Percentiles rank a stretch among this genome's conserved stretches.
phyloP scores from a whole-genome alignment of 2,797 vertebrate genomes.

The Phrynocephalus vlangalii region DNA sequence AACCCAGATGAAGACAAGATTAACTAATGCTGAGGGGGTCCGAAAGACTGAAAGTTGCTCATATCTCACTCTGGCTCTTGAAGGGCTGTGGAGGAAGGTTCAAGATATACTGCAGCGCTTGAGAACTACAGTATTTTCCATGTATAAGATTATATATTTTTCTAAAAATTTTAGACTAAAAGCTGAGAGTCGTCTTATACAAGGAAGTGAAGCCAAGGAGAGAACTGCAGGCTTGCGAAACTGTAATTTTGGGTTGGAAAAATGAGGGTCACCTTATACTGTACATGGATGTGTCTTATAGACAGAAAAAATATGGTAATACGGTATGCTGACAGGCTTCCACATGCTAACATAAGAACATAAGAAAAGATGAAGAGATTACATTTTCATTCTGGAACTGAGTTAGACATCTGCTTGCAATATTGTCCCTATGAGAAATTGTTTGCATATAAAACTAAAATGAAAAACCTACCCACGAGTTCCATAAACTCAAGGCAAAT shows the following conservation, averaged over 20 bases:
- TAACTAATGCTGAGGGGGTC: too few relatives aligned
- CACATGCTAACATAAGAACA: background rate
- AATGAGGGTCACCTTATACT: too few relatives aligned
- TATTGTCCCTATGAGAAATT: background rate
- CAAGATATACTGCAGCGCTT: background rate
- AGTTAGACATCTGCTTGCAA: background rate
- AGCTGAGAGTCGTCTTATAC: too few relatives aligned
- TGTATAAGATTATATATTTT: too few relatives aligned
- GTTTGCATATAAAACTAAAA: slow-evolving; percentile 42
- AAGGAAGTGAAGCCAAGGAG: too few relatives aligned
- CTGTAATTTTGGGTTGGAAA: too few relatives aligned
- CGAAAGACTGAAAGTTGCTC: too few relatives aligned
- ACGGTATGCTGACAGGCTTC: background rate
- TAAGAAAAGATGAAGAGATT: background rate
- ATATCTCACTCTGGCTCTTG: too few relatives aligned
- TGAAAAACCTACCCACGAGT: slow-evolving; percentile 18
- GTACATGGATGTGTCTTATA: background rate
- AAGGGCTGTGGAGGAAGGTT: background rate
- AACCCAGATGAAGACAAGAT: too few relatives aligned
- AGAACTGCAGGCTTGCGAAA: too few relatives aligned
- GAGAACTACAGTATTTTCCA: too few relatives aligned
- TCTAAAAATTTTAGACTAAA: too few relatives aligned
- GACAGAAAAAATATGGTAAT: background rate
- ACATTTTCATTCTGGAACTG: slow-evolving; percentile 4
- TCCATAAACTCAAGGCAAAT: slow-evolving; percentile 32